Evolutionary conservation across 1,140 invertebrate genomes (phyloP), one percentile per base, ranked within the genome.

Genomic region (Ctenoplectra terminalis): DNA sequence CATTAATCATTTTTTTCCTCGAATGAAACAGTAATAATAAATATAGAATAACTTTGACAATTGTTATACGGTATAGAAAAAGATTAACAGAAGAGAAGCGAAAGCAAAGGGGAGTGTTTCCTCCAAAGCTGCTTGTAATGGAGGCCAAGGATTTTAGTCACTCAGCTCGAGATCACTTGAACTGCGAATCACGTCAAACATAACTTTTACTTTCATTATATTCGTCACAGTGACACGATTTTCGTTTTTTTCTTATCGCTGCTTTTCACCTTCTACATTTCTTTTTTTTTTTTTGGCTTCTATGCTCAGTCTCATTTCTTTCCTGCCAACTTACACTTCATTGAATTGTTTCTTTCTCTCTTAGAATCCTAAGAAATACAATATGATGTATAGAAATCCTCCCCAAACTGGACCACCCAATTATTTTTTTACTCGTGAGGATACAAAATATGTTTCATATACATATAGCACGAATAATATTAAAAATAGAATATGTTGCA

Each of bases 161-260:
- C 23, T 63, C n/a, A 5, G n/a, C 52, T 54, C 2, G 11, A 26
- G n/a, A 64, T 26, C n/a, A 17, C 61, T 64, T 26, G 8, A 40
- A 64, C 34, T n/a, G 61, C 61, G 61, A n/a, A 40, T 40, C 61
- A 63, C 61, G 61, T 63, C 37, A 37, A 61, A n/a, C 31, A 5
- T 26, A 64, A 40, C 23, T 64, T 40, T 64, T 26, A 40, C 37
- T 64, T 7, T 64, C 23, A 1, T 31, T 11, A 23, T 61, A 13
- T 5, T 61, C 23, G 1, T 2, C 34, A n/a, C 23, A n/a, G 1
- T 63, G 31, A 60, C 60, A 48, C 46, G 46, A 48, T 48, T 48
- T 48, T 48, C 46, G 8, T 48, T 54, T 54, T n/a, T 54, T n/a
- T 54, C 20, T n/a, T n/a, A 23, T 23, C 23, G 17, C 13, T 54